phyloP scores from a whole-genome alignment of 2,113 vertebrate species.

The Promerops cafer region DNA sequence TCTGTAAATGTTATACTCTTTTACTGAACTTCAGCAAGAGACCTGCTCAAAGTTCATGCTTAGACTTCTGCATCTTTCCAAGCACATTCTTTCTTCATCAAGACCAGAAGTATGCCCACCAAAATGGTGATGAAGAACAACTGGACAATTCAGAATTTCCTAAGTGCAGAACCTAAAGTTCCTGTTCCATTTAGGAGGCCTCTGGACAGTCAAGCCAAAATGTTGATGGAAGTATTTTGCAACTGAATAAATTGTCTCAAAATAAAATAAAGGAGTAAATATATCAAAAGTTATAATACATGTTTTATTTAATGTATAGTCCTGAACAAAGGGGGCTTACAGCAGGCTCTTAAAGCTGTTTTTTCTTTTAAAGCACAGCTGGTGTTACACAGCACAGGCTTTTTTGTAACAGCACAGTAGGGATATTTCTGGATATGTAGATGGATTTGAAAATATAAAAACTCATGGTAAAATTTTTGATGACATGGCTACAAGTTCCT shows the following conservation, averaged over 20 bases:
- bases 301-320: not conserved
- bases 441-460: not conserved
- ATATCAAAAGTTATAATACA: not conserved
- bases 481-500: not conserved
- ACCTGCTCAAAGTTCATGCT: not conserved
- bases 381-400: not conserved
- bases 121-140: slow-evolving; percentile 25
- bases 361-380: not conserved
- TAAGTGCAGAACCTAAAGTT: slow-evolving; percentile 10
- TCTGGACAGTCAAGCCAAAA: slow-evolving; percentile 13
- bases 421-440: not conserved
- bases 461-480: not conserved
- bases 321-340: not conserved
- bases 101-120: not conserved
- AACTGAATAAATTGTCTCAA: slow-evolving; percentile 26
- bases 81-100: slow-evolving; percentile 18
- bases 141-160: slow-evolving; percentile 13
- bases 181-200: slow-evolving; percentile 9
- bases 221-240: slow-evolving; percentile 19
- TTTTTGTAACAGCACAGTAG: not conserved
- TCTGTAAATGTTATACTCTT: not conserved
- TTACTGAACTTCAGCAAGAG: slow-evolving; percentile 9
- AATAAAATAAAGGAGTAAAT: slow-evolving; percentile 28
- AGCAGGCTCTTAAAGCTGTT: not conserved
- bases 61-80: slow-evolving; percentile 12